These are phyloP conservation scores for Acanthornis magna DNA, from an alignment of 2,797 vertebrate genomes.

Conservation along the genomic window DNA sequence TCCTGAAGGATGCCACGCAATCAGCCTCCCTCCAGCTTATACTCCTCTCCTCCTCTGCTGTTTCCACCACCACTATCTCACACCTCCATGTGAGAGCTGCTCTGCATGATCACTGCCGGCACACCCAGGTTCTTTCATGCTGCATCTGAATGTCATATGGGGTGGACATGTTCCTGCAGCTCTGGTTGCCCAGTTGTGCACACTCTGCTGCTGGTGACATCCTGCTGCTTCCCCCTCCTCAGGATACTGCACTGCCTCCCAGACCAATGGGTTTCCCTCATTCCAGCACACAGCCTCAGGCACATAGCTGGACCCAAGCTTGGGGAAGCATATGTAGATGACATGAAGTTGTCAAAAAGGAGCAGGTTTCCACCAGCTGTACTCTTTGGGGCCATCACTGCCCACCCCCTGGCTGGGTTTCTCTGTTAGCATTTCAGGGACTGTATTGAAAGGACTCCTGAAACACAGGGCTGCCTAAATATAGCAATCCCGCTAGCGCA, in stretches of 20 bases:
- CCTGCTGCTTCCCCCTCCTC: not conserved
- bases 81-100: not conserved
- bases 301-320: fast-evolving
- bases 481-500: fast-evolving
- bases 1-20: not conserved
- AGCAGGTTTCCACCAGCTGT: not conserved
- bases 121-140: not conserved
- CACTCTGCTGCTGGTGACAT: not conserved
- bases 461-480: not conserved
- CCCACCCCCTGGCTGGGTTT: not conserved
- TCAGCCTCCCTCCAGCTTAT: not conserved
- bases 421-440: not conserved
- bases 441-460: not conserved
- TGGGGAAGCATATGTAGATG: fast-evolving
- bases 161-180: not conserved
- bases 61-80: not conserved
- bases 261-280: not conserved
- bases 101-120: fast-evolving
- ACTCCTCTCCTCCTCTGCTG: not conserved
- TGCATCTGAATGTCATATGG: not conserved
- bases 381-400: not conserved
- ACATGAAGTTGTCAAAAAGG: not conserved
- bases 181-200: not conserved
- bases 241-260: not conserved
- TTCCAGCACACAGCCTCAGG: not conserved